A percentile compares a stretch with the other conserved stretches of the same genome.
phyloP scores from a whole-genome alignment of 30 jellyfish, hydroid and myxozoan genomes.

The Sanderia malayensis region DNA sequence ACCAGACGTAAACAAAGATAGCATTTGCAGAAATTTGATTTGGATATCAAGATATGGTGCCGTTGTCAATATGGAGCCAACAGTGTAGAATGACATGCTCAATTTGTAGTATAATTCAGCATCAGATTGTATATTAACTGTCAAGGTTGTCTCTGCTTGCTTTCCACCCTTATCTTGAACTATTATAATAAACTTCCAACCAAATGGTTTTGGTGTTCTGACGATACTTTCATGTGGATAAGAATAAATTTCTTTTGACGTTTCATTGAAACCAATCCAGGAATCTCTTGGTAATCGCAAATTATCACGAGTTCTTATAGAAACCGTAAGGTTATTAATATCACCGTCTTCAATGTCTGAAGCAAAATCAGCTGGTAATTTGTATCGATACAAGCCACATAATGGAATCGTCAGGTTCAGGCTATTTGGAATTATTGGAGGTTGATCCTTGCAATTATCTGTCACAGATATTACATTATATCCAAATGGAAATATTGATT shows the following conservation, averaged over 20 bases:
- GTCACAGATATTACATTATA: conserved; percentile 43
- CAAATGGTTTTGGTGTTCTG: conserved; percentile 31
- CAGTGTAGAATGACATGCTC: conserved; percentile 43
- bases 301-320: conserved; percentile 37
- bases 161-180: conserved; percentile 61
- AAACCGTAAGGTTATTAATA: conserved; percentile 45
- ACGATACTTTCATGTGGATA: conserved; percentile 64
- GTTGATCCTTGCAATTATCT: conserved; percentile 77
- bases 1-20: conserved; percentile 46
- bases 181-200: conserved; percentile 35
- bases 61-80: conserved; percentile 3
- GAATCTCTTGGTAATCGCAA: conserved; percentile 33
- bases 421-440: conserved; percentile 65
- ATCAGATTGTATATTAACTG: conserved; percentile 16
- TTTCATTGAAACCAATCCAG: conserved; percentile 69
- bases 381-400: conserved; percentile 68
- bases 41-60: conserved; percentile 65
- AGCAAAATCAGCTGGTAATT: conserved; percentile 59
- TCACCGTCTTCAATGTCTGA: conserved; percentile 71
- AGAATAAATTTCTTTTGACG: conserved; percentile 61
- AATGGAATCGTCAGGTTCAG: conserved; percentile 47
- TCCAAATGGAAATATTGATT: conserved; percentile 25
- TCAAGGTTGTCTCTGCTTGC: conserved; percentile 26
- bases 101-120: conserved; percentile 10
- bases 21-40: conserved; percentile 33